phyloP scores from a whole-genome alignment of 64 coral and sea anemone species.

The Dendronephthya gigantea region DNA sequence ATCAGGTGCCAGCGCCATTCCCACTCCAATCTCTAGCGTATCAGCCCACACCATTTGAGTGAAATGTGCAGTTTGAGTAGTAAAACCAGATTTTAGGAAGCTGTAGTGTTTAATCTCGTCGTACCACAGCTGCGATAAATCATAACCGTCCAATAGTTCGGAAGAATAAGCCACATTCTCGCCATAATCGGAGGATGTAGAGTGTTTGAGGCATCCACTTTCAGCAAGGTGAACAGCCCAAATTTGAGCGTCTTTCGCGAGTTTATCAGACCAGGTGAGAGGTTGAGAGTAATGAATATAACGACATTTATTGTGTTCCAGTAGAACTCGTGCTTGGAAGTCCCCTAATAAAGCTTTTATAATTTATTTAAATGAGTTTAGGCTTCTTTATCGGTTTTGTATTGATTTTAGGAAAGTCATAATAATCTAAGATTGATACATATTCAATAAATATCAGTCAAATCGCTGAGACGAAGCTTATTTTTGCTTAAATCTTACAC shows the following conservation, averaged over 20 bases:
- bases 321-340: slow-evolving; percentile 5
- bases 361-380: not conserved
- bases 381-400: not conserved
- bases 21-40: not conserved
- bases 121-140: not conserved
- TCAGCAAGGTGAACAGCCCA: not conserved
- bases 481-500: no score
- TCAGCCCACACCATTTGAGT: not conserved
- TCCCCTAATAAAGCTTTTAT: not conserved
- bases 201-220: not conserved
- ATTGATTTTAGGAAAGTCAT: no score
- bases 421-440: no score
- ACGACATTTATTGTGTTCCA: slow-evolving; percentile 5
- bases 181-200: not conserved
- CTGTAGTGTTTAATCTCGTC: slow-evolving; percentile 13
- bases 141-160: not conserved
- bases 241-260: not conserved
- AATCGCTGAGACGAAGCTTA: no score
- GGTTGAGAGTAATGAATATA: slow-evolving; percentile 1
- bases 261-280: not conserved
- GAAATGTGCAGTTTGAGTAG: not conserved
- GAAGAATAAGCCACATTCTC: slow-evolving; percentile 1
- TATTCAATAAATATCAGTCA: no score
- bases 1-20: not conserved
- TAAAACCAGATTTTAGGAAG: not conserved